These are phyloP conservation scores for Corythornis cristatus DNA, from an alignment of 2,113 vertebrate species.

Conservation along the genomic window DNA sequence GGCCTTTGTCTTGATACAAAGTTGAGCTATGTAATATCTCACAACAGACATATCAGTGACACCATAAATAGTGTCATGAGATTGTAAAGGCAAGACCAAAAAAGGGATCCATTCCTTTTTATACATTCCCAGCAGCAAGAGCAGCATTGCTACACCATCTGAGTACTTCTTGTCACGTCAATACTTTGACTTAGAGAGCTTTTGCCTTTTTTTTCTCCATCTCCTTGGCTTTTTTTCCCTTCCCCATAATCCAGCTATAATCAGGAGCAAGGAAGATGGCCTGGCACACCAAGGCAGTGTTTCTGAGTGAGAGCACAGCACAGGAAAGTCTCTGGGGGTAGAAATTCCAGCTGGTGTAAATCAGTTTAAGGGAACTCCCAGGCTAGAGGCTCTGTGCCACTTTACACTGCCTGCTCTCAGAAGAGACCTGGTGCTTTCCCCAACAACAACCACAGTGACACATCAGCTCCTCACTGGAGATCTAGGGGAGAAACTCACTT, in stretches of 20 bases:
- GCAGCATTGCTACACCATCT: not conserved
- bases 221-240: not conserved
- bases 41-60: not conserved
- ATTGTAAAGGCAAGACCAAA: not conserved
- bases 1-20: not conserved
- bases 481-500: not conserved
- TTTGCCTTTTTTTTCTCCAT: not conserved
- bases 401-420: not conserved
- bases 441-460: not conserved
- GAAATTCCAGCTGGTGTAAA: not conserved
- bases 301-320: not conserved
- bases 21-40: not conserved
- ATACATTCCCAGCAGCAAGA: not conserved
- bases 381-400: not conserved
- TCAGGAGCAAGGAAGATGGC: not conserved
- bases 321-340: not conserved
- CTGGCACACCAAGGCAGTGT: not conserved
- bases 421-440: not conserved
- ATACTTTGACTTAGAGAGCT: not conserved
- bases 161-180: not conserved
- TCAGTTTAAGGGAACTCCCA: not conserved
- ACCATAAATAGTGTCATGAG: not conserved
- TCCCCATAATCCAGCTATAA: not conserved
- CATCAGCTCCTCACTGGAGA: not conserved
- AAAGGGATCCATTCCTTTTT: not conserved